Evolutionary conservation across 1,140 invertebrate species (phyloP).

Genomic region (roundworm (Caenorhabditis elegans)): WBcel235 BX284602.5:13198001-13198500

Average conservation of each 20-base stretch:
- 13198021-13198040: slow-evolving; percentile 59
- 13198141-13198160: slow-evolving; percentile 56
- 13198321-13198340: slow-evolving; percentile 55
- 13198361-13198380: slow-evolving; percentile 62
- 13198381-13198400: slow-evolving; percentile 58
- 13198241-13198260: slow-evolving; percentile 67
- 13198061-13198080: slow-evolving; percentile 65
- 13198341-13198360: slow-evolving; percentile 66
- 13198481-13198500: slow-evolving; percentile 61
- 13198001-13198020: too few relatives aligned
- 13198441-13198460: slow-evolving; percentile 62
- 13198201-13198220: slow-evolving; percentile 61
- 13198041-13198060: slow-evolving; percentile 59
- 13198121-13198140: slow-evolving; percentile 62
- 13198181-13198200: slow-evolving; percentile 63
- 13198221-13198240: slow-evolving; percentile 59
- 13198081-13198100: slow-evolving; percentile 64
- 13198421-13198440: slow-evolving; percentile 65
- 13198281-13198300: slow-evolving; percentile 63
- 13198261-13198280: slow-evolving; percentile 60
- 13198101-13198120: slow-evolving; percentile 60
- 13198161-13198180: slow-evolving; percentile 63
- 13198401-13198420: slow-evolving; percentile 63
- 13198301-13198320: slow-evolving; percentile 64
- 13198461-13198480: slow-evolving; percentile 56